These are phyloP conservation scores for Pipistrellus nathusii DNA, from an alignment of 2,797 vertebrate genomes.

Conservation along the genomic window DNA sequence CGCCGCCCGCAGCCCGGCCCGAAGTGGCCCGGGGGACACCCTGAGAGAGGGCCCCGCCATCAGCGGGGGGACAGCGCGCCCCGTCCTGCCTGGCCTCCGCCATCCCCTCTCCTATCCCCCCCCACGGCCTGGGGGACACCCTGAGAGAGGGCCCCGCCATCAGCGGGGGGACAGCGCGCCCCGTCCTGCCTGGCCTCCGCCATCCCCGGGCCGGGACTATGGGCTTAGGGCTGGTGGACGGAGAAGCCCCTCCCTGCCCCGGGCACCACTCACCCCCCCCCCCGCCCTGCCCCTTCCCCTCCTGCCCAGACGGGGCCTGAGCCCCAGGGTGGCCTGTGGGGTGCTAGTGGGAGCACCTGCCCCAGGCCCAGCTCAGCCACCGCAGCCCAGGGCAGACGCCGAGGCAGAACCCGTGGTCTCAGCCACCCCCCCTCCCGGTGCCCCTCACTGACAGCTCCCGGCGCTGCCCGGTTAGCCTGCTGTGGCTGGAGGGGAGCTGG, in stretches of 20 bases:
- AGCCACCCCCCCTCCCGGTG: neutral
- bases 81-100: accelerated
- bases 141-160: conserved; percentile 82
- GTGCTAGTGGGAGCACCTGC: neutral
- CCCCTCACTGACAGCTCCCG: neutral
- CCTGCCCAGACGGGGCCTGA: neutral
- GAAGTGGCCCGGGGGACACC: conserved; percentile 91
- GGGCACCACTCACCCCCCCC: neutral
- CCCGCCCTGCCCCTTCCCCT: too few species aligned
- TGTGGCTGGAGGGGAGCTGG: neutral
- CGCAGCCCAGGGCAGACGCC: accelerated
- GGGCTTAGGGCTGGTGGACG: accelerated
- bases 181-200: accelerated
- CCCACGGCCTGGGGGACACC: conserved; percentile 69
- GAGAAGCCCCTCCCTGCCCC: neutral
- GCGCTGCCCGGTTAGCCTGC: neutral
- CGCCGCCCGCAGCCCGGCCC: conserved; percentile 90
- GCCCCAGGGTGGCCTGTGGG: neutral
- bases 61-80: neutral
- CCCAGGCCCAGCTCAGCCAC: neutral
- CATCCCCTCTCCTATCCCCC: neutral
- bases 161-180: neutral
- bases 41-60: conserved; percentile 82
- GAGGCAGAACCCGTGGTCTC: accelerated
- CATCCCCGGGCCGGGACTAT: accelerated